Conservation (phyloP, 2,888 invertebrate genomes). For the Tachina fera region DNA sequence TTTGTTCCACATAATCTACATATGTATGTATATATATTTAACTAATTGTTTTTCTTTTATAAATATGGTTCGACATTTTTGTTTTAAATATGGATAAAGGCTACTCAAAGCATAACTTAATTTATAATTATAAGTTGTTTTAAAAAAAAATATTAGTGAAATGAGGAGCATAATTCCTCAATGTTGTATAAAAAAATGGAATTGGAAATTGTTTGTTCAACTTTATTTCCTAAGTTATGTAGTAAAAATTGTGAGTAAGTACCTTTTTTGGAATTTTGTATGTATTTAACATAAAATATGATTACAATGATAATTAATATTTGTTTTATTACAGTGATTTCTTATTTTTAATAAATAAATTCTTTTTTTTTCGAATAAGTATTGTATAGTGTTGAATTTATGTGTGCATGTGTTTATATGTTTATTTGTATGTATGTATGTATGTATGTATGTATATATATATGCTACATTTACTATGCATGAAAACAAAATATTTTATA, state of each 20-base stretch:
- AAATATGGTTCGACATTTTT: slow-evolving; percentile 14
- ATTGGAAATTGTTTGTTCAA: slow-evolving; percentile 12
- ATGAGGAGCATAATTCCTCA: background rate
- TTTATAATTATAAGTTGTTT: background rate
- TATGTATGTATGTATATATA: slow-evolving; percentile 47
- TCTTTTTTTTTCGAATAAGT: background rate
- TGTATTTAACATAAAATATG: slow-evolving; percentile 39
- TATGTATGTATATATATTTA: slow-evolving; percentile 53
- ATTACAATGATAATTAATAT: slow-evolving; percentile 1
- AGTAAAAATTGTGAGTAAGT: slow-evolving; percentile 28
- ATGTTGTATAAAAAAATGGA: slow-evolving; percentile 23
- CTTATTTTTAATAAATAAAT: slow-evolving; percentile 39
- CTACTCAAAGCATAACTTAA: slow-evolving; percentile 15
- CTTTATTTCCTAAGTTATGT: background rate
- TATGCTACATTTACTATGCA: background rate
- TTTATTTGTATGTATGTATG: background rate
- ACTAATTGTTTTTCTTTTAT: slow-evolving; percentile 46
- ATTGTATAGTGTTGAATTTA: slow-evolving; percentile 3
- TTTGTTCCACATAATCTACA: slow-evolving; percentile 70
- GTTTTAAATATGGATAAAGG: slow-evolving; percentile 29
- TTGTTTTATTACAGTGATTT: background rate
- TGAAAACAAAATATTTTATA: background rate
- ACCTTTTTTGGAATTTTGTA: slow-evolving; percentile 2
- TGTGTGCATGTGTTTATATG: too few relatives aligned
- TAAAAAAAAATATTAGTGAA: slow-evolving; percentile 1